Percentiles rank a stretch among this genome's conserved stretches.
Evolutionary conservation across 2,888 invertebrate genomes (phyloP).

Genomic region (Pollenia labialis): DNA sequence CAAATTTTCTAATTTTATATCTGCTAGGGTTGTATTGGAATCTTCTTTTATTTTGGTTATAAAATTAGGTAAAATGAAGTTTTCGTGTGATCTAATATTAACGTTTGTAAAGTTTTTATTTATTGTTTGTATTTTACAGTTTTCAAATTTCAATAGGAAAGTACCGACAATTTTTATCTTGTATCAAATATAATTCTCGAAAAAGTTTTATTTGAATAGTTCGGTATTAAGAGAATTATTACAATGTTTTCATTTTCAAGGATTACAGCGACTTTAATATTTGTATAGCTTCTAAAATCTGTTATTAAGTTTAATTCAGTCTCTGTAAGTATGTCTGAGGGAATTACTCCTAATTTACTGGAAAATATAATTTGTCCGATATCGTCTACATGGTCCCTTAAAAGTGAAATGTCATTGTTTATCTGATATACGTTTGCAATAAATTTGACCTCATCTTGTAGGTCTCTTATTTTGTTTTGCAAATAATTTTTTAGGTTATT

Average conservation of each 20-base stretch:
- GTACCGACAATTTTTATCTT: constrained; percentile 30
- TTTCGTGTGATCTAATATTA: constrained; percentile 4
- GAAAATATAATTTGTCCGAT: constrained; percentile 6
- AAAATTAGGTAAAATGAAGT: constrained; percentile 1
- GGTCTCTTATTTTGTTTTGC: constrained; percentile 52
- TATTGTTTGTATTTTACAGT: background rate
- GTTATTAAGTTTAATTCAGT: background rate
- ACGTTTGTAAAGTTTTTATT: background rate
- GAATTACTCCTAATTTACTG: background rate
- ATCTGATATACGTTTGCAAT: constrained; percentile 14
- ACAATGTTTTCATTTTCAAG: background rate
- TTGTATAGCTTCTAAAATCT: background rate
- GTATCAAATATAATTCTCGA: constrained; percentile 33
- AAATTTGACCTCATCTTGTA: constrained; percentile 69
- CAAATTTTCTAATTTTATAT: constrained; percentile 28
- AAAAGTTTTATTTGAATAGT: background rate
- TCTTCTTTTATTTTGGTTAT: constrained; percentile 23
- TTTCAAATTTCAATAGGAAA: constrained; percentile 36
- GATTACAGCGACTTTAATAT: background rate
- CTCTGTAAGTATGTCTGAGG: background rate
- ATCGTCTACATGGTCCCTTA: background rate
- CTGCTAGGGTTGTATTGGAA: background rate
- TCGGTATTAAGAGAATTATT: background rate
- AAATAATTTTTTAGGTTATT: constrained; percentile 52
- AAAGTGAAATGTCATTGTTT: no score